A percentile compares a stretch with the other conserved stretches of the same genome.
These are phyloP conservation scores for Cyanoramphus novaezelandiae DNA, from an alignment of 2,113 vertebrate genomes.

Conservation along the genomic window DNA sequence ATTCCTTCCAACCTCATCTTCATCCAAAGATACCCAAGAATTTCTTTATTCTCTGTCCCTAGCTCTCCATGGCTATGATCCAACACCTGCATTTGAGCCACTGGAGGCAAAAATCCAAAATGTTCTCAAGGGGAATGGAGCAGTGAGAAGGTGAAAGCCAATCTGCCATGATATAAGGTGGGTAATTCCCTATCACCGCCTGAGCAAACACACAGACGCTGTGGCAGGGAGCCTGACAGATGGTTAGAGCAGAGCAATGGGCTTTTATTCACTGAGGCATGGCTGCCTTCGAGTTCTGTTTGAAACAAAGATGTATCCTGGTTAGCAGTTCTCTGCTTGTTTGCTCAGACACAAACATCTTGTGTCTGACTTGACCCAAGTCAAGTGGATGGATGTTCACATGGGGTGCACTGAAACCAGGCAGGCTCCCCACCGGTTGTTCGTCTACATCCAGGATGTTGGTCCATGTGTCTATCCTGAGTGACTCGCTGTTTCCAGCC, in stretches of 20 bases:
- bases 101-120: slow-evolving; percentile 15
- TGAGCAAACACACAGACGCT: slow-evolving; percentile 14
- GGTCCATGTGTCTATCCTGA: too few species aligned
- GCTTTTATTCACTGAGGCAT: neutral
- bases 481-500: neutral
- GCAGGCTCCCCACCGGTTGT: neutral
- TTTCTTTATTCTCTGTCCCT: neutral
- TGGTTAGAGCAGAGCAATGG: neutral
- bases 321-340: neutral
- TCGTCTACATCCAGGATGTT: neutral
- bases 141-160: neutral
- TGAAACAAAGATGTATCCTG: neutral
- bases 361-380: rapidly evolving
- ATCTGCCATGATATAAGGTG: neutral
- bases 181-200: neutral
- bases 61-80: neutral
- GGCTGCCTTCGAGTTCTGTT: neutral
- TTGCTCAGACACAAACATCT: neutral
- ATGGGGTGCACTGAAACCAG: neutral
- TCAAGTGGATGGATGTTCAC: neutral
- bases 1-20: neutral
- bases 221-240: slow-evolving; percentile 36
- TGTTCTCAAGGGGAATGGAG: neutral
- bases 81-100: neutral
- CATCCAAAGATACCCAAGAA: neutral